Base-by-base conservation (phyloP, 2,888 invertebrate genomes). In the Andrena hattorfiana region DNA sequence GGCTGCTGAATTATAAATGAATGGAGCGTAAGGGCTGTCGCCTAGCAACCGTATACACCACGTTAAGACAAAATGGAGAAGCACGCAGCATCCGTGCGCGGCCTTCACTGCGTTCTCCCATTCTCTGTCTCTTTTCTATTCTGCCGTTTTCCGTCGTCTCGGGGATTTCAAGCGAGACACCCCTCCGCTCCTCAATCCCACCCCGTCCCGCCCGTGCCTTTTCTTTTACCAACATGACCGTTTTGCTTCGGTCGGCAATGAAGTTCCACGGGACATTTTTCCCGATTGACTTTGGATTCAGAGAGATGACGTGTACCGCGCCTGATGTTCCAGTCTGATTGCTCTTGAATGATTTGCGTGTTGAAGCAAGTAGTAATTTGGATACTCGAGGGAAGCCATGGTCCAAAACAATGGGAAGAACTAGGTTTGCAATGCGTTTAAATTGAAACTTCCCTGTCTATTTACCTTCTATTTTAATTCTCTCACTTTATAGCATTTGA, bases 1-100 rank as follows among this genome's bases (percentile, higher is more conserved):
- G 94, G 94, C 92, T 94, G 93, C 87, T 94, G 93, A 94, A 94
- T 94, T 94, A 94, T 94, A 94, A 93, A 94, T 94, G 94, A 94
- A 92, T 91, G 91, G 94, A 93, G 94, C 93, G 93, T 93, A 94
- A 94, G 94, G 93, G 93, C 93, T 93, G 94, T 94, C 93, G 94
- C 94, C 92, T 93, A 91, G 94, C 93, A 94, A 94, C 94, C 92
- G 91, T 92, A 91, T 92, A 92, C 92, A 91, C 93, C 90, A 91
- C 92, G 93, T 91, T 92, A 93, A 93, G 93, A 94, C 94, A 94
- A 94, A 94, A 94, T 94, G 94, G 94, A 93, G 94, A 93, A 92
- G 90, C 86, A 88, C 91, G 90, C 90, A 87, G 89, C 90, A 89
- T 86, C 89, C 85, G 83, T 81, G 79, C 88, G 84, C 83, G 83